These are phyloP conservation scores for Drosophila cardini DNA, from an alignment of 1,140 invertebrate species.

Conservation along the genomic window DNA sequence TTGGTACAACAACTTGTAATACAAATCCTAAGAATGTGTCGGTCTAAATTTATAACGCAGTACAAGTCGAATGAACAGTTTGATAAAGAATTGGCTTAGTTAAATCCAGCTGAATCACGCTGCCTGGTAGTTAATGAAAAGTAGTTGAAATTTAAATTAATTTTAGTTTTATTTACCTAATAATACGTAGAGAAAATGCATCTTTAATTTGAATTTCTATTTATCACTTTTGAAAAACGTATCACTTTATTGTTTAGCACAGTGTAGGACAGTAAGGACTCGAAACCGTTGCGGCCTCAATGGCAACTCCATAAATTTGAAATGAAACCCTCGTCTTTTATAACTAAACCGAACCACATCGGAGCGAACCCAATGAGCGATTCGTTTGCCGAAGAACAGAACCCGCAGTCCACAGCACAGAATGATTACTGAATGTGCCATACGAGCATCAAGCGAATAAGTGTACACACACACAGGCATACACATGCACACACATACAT, in stretches of 20 bases:
- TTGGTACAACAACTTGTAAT: slow-evolving; percentile 16
- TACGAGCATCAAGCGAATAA: slow-evolving; percentile 68
- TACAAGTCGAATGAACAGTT: neutral
- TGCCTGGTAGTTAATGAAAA: neutral
- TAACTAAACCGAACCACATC: slow-evolving; percentile 53
- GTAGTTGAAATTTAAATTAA: neutral
- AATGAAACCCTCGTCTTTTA: slow-evolving; percentile 66
- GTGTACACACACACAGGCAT: slow-evolving; percentile 41
- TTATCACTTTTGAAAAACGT: slow-evolving; percentile 9
- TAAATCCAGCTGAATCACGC: neutral
- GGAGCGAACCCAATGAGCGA: slow-evolving; percentile 40
- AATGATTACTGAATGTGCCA: slow-evolving; percentile 75
- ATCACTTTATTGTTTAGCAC: slow-evolving; percentile 21
- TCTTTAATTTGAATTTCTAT: slow-evolving; percentile 2
- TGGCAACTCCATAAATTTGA: slow-evolving; percentile 66
- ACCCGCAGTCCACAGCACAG: slow-evolving; percentile 74
- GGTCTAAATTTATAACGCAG: slow-evolving; percentile 1
- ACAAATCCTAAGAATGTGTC: slow-evolving; percentile 41
- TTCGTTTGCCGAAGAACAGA: slow-evolving; percentile 61
- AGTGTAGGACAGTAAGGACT: slow-evolving; percentile 55
- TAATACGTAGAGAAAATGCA: slow-evolving; percentile 25
- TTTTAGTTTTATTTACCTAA: slow-evolving; percentile 24
- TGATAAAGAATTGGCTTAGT: neutral
- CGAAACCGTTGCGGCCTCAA: slow-evolving; percentile 56
- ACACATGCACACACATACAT: slow-evolving; percentile 30